phyloP scores from a whole-genome alignment of 2,113 vertebrate species.

The Trichomycterus rosablanca region DNA sequence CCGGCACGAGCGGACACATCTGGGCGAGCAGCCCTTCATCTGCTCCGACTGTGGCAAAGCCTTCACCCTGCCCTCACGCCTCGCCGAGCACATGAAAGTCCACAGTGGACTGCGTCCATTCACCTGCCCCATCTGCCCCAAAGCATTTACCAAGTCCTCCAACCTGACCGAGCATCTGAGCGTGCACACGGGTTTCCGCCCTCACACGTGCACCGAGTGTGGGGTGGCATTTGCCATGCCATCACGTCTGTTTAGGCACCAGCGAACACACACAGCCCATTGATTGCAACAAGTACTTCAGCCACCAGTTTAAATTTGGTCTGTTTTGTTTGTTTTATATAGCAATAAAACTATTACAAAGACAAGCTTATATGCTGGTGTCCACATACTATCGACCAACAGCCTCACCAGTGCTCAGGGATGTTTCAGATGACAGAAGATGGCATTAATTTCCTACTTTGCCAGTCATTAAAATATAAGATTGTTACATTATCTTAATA shows the following conservation, averaged over 20 bases:
- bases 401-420: no score
- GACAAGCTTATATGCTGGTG: no score
- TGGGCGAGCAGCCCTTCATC: conserved; percentile 73
- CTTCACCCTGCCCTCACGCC: conserved; percentile 73
- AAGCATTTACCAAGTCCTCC: conserved; percentile 69
- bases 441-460: no score
- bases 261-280: conserved; percentile 53
- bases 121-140: conserved; percentile 52
- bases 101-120: conserved; percentile 58
- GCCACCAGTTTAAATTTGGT: conserved; percentile 7
- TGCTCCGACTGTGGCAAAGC: conserved; percentile 71
- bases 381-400: no score
- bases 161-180: conserved; percentile 65
- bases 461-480: no score
- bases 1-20: conserved; percentile 76
- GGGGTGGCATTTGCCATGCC: conserved; percentile 67
- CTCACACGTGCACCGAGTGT: conserved; percentile 60
- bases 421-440: no score
- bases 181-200: conserved; percentile 64
- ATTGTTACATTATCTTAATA: no score
- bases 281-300: conserved; percentile 52
- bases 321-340: no score
- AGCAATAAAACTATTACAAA: no score
- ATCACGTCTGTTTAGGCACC: conserved; percentile 60
- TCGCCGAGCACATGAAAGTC: conserved; percentile 75